phyloP scores from a whole-genome alignment of 2,113 vertebrate species.

The Gulo gulo region DNA sequence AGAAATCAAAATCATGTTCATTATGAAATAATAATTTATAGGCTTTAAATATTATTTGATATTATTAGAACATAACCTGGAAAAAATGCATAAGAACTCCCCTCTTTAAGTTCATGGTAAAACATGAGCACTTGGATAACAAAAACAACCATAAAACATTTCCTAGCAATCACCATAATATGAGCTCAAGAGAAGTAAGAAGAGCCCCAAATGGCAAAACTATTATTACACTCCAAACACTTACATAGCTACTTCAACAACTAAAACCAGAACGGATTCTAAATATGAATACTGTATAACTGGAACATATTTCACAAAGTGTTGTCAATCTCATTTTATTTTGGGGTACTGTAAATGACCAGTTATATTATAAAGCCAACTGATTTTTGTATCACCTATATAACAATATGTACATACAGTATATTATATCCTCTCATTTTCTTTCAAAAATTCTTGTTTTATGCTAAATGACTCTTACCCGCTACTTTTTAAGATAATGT shows the following conservation, averaged over 20 bases:
- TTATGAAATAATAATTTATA: not conserved
- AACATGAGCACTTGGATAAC: not conserved
- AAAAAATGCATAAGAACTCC: not conserved
- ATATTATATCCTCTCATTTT: not conserved
- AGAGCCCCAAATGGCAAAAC: not conserved
- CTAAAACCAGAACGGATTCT: slow-evolving; percentile 12
- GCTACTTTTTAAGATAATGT: not conserved
- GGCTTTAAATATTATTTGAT: slow-evolving; percentile 1
- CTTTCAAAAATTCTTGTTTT: slow-evolving; percentile 16
- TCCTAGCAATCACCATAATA: not conserved
- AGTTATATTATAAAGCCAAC: slow-evolving; percentile 6
- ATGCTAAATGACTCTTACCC: not conserved
- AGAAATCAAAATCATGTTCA: slow-evolving; percentile 6
- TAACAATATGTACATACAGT: not conserved
- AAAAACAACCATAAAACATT: slow-evolving; percentile 8
- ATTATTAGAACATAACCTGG: not conserved
- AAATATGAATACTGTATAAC: not conserved
- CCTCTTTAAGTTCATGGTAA: not conserved
- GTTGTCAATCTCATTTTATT: not conserved
- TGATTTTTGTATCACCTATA: not conserved
- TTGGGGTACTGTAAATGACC: not conserved
- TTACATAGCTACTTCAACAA: not conserved
- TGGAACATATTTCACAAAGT: not conserved
- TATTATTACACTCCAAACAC: not conserved
- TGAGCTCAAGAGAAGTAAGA: slow-evolving; percentile 18